These are phyloP conservation scores for Eulemur albifrons DNA, from an alignment of 2,797 vertebrate species.

Conservation along the genomic window DNA sequence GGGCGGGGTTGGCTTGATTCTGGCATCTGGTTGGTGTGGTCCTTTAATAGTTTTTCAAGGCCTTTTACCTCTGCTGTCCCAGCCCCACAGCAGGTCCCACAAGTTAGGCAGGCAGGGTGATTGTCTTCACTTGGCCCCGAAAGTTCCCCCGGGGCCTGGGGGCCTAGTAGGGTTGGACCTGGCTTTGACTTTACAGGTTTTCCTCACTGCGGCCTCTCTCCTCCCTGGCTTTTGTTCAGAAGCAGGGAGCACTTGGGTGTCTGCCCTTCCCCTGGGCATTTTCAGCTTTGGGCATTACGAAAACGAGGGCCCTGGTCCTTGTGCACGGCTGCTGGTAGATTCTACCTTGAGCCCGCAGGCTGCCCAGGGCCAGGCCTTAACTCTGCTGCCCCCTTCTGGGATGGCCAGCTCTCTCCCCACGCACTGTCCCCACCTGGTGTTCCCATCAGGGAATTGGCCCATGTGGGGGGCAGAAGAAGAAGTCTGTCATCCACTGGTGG, in stretches of 20 bases:
- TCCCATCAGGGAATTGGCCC: background rate
- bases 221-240: constrained; percentile 38
- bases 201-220: background rate
- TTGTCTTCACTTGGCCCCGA: background rate
- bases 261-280: background rate
- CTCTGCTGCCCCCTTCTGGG: constrained; percentile 79
- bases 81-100: background rate
- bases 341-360: background rate
- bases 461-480: background rate
- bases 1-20: background rate
- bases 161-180: background rate
- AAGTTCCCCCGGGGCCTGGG: background rate
- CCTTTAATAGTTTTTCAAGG: background rate
- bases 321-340: background rate
- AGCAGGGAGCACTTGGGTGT: background rate
- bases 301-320: background rate
- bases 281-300: background rate
- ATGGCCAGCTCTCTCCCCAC: background rate
- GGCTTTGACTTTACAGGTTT: background rate
- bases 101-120: background rate
- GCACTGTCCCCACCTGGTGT: background rate
- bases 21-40: background rate
- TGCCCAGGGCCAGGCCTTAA: background rate
- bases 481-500: background rate
- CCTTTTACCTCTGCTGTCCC: background rate